These are phyloP conservation scores for Phyllostomus hastatus DNA, from an alignment of 2,113 vertebrate genomes.

Conservation along the genomic window DNA sequence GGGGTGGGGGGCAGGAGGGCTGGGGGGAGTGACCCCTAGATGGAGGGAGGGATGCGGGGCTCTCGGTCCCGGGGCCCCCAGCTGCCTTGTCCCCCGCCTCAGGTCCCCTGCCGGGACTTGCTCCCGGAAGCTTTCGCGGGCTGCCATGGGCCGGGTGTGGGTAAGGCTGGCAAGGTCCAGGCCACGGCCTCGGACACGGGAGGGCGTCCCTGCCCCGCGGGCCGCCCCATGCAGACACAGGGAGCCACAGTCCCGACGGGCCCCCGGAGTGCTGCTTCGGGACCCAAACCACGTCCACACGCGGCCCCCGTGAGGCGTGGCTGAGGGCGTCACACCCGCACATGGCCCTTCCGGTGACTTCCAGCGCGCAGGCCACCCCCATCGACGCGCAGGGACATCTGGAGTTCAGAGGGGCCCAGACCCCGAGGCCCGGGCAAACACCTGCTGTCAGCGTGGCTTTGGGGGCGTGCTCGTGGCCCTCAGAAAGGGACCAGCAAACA, in stretches of 20 bases:
- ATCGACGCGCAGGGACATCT: neutral
- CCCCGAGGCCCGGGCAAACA: neutral
- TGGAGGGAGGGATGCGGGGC: neutral
- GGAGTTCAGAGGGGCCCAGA: neutral
- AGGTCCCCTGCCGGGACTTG: neutral
- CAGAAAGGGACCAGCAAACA: neutral
- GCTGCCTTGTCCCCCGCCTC: neutral
- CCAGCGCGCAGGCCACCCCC: neutral
- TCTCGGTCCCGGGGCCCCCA: neutral
- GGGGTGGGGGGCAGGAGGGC: neutral
- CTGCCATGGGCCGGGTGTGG: neutral
- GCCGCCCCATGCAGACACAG: neutral
- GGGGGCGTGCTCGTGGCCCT: neutral
- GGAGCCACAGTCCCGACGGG: neutral
- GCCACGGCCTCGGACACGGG: neutral
- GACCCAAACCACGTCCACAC: neutral
- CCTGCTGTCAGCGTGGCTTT: neutral
- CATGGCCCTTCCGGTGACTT: neutral
- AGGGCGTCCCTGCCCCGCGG: neutral
- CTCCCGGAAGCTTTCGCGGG: neutral
- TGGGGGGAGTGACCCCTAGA: neutral
- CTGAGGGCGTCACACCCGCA: neutral
- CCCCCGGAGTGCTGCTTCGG: neutral
- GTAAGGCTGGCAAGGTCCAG: neutral
- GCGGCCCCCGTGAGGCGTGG: neutral